Evolutionary conservation across 2,113 vertebrate species (phyloP), one percentile per base, ranked within the genome.

Genomic region (Azemiops feae): DNA sequence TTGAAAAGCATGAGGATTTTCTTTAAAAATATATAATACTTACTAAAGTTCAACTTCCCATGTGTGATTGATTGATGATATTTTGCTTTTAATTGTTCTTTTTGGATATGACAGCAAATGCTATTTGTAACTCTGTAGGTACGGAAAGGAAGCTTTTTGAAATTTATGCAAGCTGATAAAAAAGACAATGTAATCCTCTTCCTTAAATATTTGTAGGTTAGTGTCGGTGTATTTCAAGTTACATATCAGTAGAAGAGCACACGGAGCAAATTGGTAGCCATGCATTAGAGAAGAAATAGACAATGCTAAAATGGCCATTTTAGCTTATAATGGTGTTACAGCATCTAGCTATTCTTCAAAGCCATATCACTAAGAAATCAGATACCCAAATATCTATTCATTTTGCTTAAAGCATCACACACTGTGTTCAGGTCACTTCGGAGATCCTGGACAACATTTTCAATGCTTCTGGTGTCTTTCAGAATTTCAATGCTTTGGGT

Each of bases 351-450:
- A 96, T 90, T 16, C 52, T 95, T 64, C 50, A 91, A 94, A 92
- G 81, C 88, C 60, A 88, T 47, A 47, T 86, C 8, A 89, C 47
- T 74, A 27, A 89, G 55, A 20, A n/a, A 92, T 98, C 97, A 99
- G 96, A 99, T 99, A 39, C 99, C 99, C 96, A 99, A 98, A 96
- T 99, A 99, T 93, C 98, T 98, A 98, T 99, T 99, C 99, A 99
- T 99, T 97, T 99, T 99, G 86, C 98, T 98, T 96, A 99, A 98
- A 85, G 99, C 99, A 92, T 99, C 99, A 54, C 99, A 99, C 95
- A 99, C 98, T 0, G 98, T 99, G 97, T 98, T 99, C 86, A 99
- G 97, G 97, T 99, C 99, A 0, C 99, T 98, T 94, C 99, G 98
- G 45, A 99, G 98, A 95, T 99, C 99, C 94, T 99, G 99, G 34